Percentiles rank a stretch among this genome's conserved stretches.
phyloP scores from a whole-genome alignment of 2,797 vertebrate species.

The Pristis pectinata region DNA sequence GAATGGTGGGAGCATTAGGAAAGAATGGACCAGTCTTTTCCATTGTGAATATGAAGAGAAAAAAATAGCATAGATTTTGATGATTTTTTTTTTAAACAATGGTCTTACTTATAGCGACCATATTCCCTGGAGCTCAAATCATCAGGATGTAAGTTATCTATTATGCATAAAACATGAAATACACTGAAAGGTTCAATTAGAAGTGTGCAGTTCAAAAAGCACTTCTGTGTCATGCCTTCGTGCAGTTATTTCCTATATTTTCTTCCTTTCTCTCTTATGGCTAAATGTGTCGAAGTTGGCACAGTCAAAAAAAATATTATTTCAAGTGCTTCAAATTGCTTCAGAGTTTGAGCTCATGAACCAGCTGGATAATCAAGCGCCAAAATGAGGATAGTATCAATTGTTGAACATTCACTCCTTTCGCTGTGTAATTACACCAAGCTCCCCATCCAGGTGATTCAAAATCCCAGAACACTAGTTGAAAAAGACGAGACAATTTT shows the following conservation, averaged over 20 bases:
- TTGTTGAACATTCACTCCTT: not conserved
- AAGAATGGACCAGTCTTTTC: not conserved
- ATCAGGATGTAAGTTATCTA: not conserved
- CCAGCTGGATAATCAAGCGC: not conserved
- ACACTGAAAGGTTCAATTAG: not conserved
- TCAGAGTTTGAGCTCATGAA: not conserved
- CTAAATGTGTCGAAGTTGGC: not conserved
- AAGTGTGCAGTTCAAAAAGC: not conserved
- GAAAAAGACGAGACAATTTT: not conserved
- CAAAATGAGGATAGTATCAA: not conserved
- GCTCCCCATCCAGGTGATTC: not conserved
- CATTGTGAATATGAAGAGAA: not conserved
- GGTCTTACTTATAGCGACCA: not conserved
- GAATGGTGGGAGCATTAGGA: not conserved
- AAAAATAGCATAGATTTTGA: not conserved
- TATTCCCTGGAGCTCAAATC: not conserved
- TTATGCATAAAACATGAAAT: not conserved
- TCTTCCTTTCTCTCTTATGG: not conserved
- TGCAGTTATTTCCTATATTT: not conserved
- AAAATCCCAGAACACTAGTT: not conserved
- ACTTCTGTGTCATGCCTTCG: not conserved
- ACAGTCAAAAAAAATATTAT: not conserved
- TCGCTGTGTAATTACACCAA: not conserved
- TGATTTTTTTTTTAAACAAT: not conserved
- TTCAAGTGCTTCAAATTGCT: not conserved